Evolutionary conservation across 2,888 invertebrate species (phyloP).

Genomic region (Asteroscopus sphinx): DNA sequence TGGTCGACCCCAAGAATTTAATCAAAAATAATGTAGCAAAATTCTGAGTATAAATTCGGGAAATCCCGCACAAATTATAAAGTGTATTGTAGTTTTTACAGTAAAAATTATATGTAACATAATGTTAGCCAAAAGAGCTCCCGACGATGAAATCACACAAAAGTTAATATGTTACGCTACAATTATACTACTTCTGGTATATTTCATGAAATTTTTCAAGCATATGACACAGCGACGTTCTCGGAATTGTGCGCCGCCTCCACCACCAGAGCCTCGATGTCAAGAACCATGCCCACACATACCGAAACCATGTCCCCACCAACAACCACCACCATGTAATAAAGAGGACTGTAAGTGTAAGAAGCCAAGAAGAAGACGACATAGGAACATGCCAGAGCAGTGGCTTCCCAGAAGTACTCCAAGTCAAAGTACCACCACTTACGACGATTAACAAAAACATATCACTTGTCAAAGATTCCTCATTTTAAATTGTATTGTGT

Average conservation of each 20-base stretch:
- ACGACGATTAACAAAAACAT: constrained; percentile 47
- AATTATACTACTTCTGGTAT: constrained; percentile 62
- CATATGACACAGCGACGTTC: constrained; percentile 31
- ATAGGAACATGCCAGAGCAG: constrained; percentile 62
- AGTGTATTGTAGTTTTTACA: constrained; percentile 1
- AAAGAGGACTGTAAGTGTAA: constrained; percentile 44
- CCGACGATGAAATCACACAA: constrained; percentile 58
- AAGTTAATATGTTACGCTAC: constrained; percentile 64
- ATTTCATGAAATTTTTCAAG: constrained; percentile 63
- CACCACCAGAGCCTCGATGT: not conserved
- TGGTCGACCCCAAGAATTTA: constrained; percentile 19
- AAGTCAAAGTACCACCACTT: constrained; percentile 44
- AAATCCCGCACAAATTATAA: constrained; percentile 3
- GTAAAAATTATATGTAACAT: constrained; percentile 1
- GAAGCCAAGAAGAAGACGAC: constrained; percentile 61
- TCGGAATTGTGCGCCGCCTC: not conserved
- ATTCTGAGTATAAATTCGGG: constrained; percentile 30
- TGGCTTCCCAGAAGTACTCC: constrained; percentile 58
- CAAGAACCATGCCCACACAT: not conserved
- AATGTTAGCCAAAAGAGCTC: constrained; percentile 71
- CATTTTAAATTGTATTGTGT: constrained; percentile 1
- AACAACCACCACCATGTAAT: constrained; percentile 37
- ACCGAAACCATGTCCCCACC: constrained; percentile 10
- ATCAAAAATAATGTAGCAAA: constrained; percentile 49
- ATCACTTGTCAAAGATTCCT: constrained; percentile 11